Evolutionary conservation across 2,888 invertebrate species (phyloP).

Genomic region (Terebella lapidaria): DNA sequence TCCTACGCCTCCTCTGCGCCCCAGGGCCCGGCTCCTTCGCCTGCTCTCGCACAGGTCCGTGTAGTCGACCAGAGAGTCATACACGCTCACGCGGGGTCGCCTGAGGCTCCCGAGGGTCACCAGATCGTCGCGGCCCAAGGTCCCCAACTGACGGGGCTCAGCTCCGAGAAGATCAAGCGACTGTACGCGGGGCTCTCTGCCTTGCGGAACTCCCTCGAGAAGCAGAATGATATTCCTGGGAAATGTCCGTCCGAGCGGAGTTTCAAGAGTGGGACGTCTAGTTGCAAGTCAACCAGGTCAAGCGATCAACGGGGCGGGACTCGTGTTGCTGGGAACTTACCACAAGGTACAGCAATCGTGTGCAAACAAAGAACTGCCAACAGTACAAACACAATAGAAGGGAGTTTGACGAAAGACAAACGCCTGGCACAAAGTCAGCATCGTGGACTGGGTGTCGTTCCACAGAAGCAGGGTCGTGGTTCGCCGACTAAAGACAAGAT

Average conservation of each 20-base stretch:
- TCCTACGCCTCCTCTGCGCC: neutral
- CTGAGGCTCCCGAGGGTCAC: too few species aligned
- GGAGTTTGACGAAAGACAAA: neutral
- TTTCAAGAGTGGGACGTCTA: neutral
- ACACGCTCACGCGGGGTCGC: too few species aligned
- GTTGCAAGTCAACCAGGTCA: neutral
- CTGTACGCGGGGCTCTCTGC: neutral
- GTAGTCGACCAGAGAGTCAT: too few species aligned
- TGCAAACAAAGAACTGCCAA: neutral
- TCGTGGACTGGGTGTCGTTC: too few species aligned
- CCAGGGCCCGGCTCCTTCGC: neutral
- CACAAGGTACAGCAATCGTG: too few species aligned
- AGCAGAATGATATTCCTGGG: neutral
- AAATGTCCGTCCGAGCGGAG: neutral
- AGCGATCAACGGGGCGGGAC: neutral
- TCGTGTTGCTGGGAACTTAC: neutral
- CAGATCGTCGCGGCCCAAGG: neutral
- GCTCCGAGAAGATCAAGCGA: neutral
- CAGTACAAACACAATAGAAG: neutral
- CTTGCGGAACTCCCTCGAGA: neutral
- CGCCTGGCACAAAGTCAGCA: too few species aligned
- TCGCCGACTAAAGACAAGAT: neutral
- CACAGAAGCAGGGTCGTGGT: neutral
- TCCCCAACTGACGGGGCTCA: neutral
- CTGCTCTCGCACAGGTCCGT: neutral